A percentile compares a stretch with the other conserved stretches of the same genome.
Evolutionary conservation across 2,888 invertebrate genomes (phyloP).

Genomic region (Azorinus chamasolen): DNA sequence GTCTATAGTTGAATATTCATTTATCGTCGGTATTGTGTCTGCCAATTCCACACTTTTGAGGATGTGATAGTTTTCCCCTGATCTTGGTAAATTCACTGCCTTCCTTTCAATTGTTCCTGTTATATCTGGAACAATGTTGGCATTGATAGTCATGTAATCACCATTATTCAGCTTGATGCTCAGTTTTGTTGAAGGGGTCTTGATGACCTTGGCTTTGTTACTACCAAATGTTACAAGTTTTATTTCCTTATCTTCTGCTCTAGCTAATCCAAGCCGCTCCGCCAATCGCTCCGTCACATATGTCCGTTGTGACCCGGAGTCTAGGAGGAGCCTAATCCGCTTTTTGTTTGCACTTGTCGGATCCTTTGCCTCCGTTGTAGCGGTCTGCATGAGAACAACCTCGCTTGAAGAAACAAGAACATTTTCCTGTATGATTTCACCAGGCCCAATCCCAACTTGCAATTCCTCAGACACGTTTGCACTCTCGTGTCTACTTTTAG

Average conservation of each 20-base stretch:
- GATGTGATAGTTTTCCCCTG: too few species aligned
- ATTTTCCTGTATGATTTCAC: background rate
- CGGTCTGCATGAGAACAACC: conserved; percentile 32
- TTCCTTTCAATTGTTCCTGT: conserved; percentile 5
- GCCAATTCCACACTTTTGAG: conserved; percentile 12
- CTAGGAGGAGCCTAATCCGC: conserved; percentile 16
- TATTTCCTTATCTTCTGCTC: conserved; percentile 28
- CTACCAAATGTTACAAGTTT: conserved; percentile 36
- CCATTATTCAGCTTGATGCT: conserved; percentile 20
- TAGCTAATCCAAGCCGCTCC: conserved; percentile 2
- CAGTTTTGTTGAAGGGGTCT: conserved; percentile 19
- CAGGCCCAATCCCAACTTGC: too few species aligned
- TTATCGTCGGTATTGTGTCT: conserved; percentile 19
- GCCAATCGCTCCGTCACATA: conserved; percentile 33
- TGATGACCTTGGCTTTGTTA: conserved; percentile 15
- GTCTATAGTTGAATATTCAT: conserved; percentile 13
- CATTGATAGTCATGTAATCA: background rate
- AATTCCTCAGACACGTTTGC: background rate
- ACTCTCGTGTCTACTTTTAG: background rate
- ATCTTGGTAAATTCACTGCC: background rate
- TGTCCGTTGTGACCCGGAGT: conserved; percentile 36
- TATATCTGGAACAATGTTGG: conserved; percentile 19
- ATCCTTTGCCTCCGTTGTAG: conserved; percentile 10
- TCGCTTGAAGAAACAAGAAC: conserved; percentile 14
- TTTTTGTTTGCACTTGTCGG: background rate